These are phyloP conservation scores for Parauchenoglanis punctatus DNA, from an alignment of 2,797 vertebrate genomes.

Conservation along the genomic window DNA sequence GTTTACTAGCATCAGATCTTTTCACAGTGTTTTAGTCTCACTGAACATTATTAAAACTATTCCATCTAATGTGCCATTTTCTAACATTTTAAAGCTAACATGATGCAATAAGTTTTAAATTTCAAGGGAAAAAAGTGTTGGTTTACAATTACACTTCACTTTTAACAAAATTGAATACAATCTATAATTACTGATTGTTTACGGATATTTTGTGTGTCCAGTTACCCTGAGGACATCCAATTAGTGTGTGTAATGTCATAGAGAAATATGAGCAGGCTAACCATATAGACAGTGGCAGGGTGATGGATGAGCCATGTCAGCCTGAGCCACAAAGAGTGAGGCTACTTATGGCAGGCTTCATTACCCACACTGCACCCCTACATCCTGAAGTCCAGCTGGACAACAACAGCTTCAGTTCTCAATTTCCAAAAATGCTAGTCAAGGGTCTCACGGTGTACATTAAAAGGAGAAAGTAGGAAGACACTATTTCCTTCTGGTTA, in stretches of 20 bases:
- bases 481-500: slow-evolving; percentile 11
- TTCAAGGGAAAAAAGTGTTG: background rate
- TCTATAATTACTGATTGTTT: slow-evolving; percentile 7
- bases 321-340: slow-evolving; percentile 30
- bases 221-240: slow-evolving; percentile 54
- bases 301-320: slow-evolving; percentile 67
- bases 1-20: background rate
- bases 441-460: slow-evolving; percentile 43
- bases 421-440: slow-evolving; percentile 55
- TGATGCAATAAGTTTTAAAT: background rate
- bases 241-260: slow-evolving; percentile 61
- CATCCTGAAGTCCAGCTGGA: slow-evolving; percentile 51
- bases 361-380: slow-evolving; percentile 45
- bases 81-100: background rate
- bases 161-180: slow-evolving; percentile 8
- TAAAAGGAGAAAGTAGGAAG: slow-evolving; percentile 18
- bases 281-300: slow-evolving; percentile 54
- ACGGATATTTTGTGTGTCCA: slow-evolving; percentile 37
- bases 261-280: slow-evolving; percentile 58
- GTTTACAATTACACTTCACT: background rate
- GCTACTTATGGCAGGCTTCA: slow-evolving; percentile 48
- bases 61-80: background rate
- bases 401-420: slow-evolving; percentile 52
- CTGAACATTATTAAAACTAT: slow-evolving; percentile 13
- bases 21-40: background rate